Conservation (phyloP, 1,140 invertebrate species). For the Anthonomus grandis region DNA sequence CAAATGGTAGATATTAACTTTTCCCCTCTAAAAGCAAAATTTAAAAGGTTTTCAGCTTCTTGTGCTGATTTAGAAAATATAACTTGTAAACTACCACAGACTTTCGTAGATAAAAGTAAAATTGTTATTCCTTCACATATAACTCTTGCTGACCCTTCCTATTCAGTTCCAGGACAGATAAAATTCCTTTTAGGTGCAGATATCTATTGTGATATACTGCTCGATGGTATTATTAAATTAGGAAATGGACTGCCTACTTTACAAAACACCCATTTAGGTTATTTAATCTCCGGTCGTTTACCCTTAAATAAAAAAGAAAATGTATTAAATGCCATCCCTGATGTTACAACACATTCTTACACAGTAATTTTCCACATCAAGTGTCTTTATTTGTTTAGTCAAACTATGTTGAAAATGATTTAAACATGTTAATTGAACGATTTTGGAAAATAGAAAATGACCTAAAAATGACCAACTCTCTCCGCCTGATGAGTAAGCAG, state of each 20-base stretch:
- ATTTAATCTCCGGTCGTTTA: neutral
- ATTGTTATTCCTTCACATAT: slow-evolving; percentile 5
- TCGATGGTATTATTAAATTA: neutral
- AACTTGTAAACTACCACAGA: slow-evolving; percentile 1
- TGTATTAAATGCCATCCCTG: too few relatives aligned
- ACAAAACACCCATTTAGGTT: neutral
- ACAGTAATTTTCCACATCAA: neutral
- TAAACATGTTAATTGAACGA: slow-evolving; percentile 3
- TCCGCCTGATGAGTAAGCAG: slow-evolving; percentile 3
- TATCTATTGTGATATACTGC: neutral
- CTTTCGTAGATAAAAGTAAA: neutral
- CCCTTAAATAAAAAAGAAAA: too few relatives aligned
- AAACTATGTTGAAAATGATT: neutral
- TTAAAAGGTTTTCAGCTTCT: neutral
- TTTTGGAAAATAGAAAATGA: slow-evolving; percentile 17
- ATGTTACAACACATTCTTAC: too few relatives aligned
- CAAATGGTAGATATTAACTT: slow-evolving; percentile 4
- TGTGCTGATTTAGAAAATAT: neutral
- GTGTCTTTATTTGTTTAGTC: too few relatives aligned
- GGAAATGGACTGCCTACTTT: neutral
- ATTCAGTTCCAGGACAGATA: neutral
- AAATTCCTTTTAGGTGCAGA: slow-evolving; percentile 13
- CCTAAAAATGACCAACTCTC: neutral
- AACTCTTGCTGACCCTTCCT: slow-evolving; percentile 3
- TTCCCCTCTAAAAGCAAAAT: neutral